Evolutionary conservation across 2,113 vertebrate genomes (phyloP).

Genomic region (Tapirus terrestris): DNA sequence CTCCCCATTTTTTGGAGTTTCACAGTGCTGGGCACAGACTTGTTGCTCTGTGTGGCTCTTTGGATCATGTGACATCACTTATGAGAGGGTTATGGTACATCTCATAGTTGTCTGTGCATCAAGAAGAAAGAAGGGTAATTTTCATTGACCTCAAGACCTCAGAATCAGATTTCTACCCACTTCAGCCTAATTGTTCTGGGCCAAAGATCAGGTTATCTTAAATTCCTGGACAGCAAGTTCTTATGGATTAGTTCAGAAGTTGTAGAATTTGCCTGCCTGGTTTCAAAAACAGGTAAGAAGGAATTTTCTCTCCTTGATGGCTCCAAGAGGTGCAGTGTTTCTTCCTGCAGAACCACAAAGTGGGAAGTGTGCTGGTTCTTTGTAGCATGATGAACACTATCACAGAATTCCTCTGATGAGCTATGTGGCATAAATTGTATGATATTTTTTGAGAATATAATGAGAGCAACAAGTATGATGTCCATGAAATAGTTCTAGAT

Average conservation of each 20-base stretch:
- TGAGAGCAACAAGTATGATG: neutral
- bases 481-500: neutral
- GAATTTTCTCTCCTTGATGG: neutral
- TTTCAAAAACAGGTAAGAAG: neutral
- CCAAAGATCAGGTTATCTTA: neutral
- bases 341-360: neutral
- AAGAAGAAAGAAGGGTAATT: slow-evolving; percentile 27
- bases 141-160: neutral
- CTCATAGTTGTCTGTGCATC: neutral
- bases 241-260: neutral
- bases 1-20: neutral
- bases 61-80: neutral
- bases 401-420: neutral
- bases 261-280: neutral
- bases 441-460: neutral
- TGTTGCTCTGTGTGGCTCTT: neutral
- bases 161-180: neutral
- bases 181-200: neutral
- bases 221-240: neutral
- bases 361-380: neutral
- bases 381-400: neutral
- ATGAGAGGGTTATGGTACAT: neutral
- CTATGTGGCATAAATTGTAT: neutral
- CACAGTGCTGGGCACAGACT: neutral
- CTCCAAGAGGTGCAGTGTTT: neutral